phyloP scores from a whole-genome alignment of 2,113 vertebrate species.

The Plectropomus leopardus region DNA sequence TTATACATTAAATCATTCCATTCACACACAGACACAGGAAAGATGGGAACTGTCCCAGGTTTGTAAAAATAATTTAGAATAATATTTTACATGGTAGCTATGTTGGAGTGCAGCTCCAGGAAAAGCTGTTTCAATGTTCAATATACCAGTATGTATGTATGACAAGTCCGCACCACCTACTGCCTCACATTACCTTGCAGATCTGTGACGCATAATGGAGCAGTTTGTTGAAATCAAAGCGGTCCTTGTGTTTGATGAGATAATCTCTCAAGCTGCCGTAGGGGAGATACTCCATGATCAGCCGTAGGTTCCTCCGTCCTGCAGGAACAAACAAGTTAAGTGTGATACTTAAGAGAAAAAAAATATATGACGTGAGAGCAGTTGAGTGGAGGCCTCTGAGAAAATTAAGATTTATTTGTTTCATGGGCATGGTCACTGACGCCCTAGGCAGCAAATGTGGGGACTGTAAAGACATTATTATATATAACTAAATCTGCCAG shows the following conservation, averaged over 20 bases:
- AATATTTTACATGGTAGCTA: neutral
- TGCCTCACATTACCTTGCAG: constrained; percentile 90
- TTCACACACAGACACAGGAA: no score
- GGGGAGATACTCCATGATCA: constrained; percentile 98
- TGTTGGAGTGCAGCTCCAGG: neutral
- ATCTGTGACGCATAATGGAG: constrained; percentile 95
- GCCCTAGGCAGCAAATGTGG: constrained; percentile 19
- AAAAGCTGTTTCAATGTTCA: neutral
- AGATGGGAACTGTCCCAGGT: neutral
- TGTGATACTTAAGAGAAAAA: neutral
- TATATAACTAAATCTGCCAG: constrained; percentile 6
- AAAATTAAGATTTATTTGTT: constrained; percentile 47
- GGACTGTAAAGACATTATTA: constrained; percentile 21
- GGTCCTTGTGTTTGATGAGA: constrained; percentile 94
- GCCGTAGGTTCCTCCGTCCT: constrained; percentile 93
- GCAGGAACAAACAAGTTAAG: constrained; percentile 1
- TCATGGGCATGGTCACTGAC: neutral
- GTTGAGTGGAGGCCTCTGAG: neutral
- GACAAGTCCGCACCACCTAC: neutral
- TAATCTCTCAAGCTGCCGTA: constrained; percentile 97
- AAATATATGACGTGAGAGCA: neutral
- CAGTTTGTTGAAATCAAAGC: constrained; percentile 94
- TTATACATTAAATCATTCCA: no score
- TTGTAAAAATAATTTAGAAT: no score
- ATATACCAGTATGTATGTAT: no score